phyloP scores from a whole-genome alignment of 2,797 vertebrate genomes.

The Enteromius afrohamiltoni region DNA sequence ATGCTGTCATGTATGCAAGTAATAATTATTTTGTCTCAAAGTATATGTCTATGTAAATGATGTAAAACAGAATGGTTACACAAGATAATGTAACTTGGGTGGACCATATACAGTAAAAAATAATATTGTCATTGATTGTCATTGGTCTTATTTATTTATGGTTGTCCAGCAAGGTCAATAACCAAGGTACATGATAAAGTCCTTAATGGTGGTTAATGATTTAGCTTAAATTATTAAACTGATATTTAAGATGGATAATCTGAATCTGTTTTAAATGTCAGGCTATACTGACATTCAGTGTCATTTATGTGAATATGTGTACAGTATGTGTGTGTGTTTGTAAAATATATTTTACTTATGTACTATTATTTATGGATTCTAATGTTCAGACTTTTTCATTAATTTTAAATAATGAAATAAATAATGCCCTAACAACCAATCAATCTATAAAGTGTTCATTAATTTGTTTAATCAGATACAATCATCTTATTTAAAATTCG shows the following conservation, averaged over 20 bases:
- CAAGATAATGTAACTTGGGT: not conserved
- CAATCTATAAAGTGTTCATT: not conserved
- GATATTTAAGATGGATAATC: constrained; percentile 6
- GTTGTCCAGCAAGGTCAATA: not conserved
- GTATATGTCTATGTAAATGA: not conserved
- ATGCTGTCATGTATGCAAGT: not conserved
- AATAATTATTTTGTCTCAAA: constrained; percentile 4
- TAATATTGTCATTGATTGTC: no score
- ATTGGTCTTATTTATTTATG: not conserved
- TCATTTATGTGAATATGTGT: not conserved
- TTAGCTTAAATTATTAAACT: constrained; percentile 12
- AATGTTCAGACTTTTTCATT: not conserved
- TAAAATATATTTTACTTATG: not conserved
- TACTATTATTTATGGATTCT: not conserved
- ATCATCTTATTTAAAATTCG: not conserved
- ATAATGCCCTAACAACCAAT: not conserved
- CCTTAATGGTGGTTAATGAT: constrained; percentile 9
- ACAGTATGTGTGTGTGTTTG: not conserved
- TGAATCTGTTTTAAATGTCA: constrained; percentile 11
- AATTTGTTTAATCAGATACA: not conserved
- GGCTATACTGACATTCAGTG: not conserved
- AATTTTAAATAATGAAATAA: no score
- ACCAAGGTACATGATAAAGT: not conserved
- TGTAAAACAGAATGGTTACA: not conserved
- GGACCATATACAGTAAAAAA: not conserved